Evolutionary conservation across 2,113 vertebrate genomes (phyloP), one percentile per base, ranked within the genome.

Genomic region (Alaudala cheleensis): DNA sequence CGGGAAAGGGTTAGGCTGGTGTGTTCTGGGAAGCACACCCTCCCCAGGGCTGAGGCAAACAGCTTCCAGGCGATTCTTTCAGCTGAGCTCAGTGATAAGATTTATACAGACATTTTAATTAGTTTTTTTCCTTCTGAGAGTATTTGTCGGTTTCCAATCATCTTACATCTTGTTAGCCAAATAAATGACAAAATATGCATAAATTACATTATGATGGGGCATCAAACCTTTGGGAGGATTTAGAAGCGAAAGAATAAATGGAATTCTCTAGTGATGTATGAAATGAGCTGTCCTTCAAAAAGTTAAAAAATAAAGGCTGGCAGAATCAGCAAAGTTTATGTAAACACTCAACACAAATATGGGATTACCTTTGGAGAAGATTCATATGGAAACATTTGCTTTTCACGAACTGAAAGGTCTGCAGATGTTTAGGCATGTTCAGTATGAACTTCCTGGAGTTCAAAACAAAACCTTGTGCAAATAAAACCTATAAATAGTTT

Each of bases 401-500:
- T 97, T 97, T 97, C 97, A 97, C 82, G 78, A 97, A 95, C 12
- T 81, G 77, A 97, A 97, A 92, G 77, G 77, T 90, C 94, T 96
- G 97, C 92, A 96, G 97, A 92, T 89, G 66, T 94, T 97, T 91
- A 97, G 96, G 92, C 92, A 91, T 95, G 92, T 97, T 96, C 96
- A 95, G n/a, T 80, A 97, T 42, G 67, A 97, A 96, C 97, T 91
- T 97, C 76, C 89, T 89, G 89, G 87, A 96, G 67, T 95, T 95
- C 94, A 91, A 86, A 97, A 96, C 81, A 96, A 97, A 97, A 95
- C 83, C 82, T 95, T 98, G 97, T 98, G 97, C 97, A 98, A 98
- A 97, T 96, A 98, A 97, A 97, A 98, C 97, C 95, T 96, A 97
- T 96, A 97, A 97, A 97, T 96, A 98, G 89, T 97, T 93, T 96